Evolutionary conservation across 2,113 vertebrate genomes (phyloP), one percentile per base, ranked within the genome.

Genomic region (Cichladusa arquata): DNA sequence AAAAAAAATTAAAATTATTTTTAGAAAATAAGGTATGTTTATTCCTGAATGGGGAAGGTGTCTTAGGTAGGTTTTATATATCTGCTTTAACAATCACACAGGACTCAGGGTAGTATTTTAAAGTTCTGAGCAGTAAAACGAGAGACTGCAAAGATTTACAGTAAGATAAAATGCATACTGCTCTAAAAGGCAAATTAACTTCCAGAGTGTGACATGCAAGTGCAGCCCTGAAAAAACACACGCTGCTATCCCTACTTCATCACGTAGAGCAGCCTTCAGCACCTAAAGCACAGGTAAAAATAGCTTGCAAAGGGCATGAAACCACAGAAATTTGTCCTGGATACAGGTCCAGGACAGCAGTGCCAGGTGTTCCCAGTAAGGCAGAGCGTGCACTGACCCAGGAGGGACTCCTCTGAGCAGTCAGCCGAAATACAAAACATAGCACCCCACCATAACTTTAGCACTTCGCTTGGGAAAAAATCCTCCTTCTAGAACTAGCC

Each of bases 371-470:
- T 86, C 67, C 80, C 67, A 58, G 72, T 3, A 64, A 86, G n/a
- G 67, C 54, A 94, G 34, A 74, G 60, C 57, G 18, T 5, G 93
- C 60, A 65, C 71, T 33, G 56, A 89, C 73, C 81, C 62, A 66
- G 23, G 78, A 94, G 95, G 65, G 95, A 95, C 70, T 88, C 69
- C 93, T 92, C 54, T 31, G 67, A 93, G 91, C 50, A 7, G 79
- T 71, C 14, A 94, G 70, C 88, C 95, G 65, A 90, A 96, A 97
- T 72, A 88, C 67, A 94, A 80, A 95, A 90, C 29, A 93, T 51
- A 66, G 91, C 29, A 97, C 53, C 66, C 85, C 81, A 61, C 31
- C 86, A 90, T 88, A 98, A 98, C 97, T 98, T 98, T 19, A 95
- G 96, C 60, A 54, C 93, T 38, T 56, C 80, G 78, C 89, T 60